These are phyloP conservation scores for Sebastes nivosus DNA, from an alignment of 2,797 vertebrate species.

Conservation along the genomic window DNA sequence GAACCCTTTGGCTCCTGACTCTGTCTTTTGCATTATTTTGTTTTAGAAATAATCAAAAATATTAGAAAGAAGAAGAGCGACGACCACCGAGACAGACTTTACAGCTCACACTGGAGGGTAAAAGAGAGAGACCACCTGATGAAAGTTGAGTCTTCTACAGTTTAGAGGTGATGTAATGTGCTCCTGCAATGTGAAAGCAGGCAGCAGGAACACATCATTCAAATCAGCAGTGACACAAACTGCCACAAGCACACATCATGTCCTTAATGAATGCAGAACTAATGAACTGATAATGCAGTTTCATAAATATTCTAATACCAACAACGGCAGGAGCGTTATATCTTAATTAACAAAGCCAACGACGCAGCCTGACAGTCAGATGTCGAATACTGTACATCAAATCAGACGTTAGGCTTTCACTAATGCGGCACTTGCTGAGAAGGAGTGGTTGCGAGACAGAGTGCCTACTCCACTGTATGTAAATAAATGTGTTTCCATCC, in stretches of 20 bases:
- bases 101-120: background rate
- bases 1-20: background rate
- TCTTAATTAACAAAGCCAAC: background rate
- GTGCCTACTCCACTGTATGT: background rate
- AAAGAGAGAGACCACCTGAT: background rate
- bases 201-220: background rate
- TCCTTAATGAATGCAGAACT: constrained; percentile 18
- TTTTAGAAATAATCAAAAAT: background rate
- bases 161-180: background rate
- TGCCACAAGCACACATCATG: background rate
- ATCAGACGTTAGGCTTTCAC: background rate
- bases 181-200: background rate
- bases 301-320: constrained; percentile 9
- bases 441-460: background rate
- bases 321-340: background rate
- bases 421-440: background rate
- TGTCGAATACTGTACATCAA: background rate
- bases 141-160: background rate
- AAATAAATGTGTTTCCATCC: background rate
- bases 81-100: background rate
- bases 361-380: background rate
- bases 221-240: constrained; percentile 4
- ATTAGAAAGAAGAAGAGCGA: background rate
- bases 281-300: constrained; percentile 8
- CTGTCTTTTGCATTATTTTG: background rate